Percentiles rank a stretch among this genome's conserved stretches.
Conservation (phyloP, 2,797 vertebrate genomes). For the Silurus aristotelis region DNA sequence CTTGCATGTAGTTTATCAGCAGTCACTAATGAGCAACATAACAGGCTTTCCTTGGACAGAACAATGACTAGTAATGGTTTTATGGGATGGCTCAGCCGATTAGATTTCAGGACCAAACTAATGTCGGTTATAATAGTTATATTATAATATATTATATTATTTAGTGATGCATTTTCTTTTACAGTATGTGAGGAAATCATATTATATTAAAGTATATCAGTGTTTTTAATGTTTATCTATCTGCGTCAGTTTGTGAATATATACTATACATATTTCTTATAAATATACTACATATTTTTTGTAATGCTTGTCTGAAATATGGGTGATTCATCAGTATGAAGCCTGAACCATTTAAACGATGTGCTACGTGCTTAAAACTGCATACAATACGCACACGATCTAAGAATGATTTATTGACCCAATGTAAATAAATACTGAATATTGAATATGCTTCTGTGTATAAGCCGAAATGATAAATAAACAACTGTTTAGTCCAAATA, state of each 20-base stretch:
- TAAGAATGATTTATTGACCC: not conserved
- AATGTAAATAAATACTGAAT: not conserved
- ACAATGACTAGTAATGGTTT: not conserved
- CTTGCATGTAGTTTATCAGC: not conserved
- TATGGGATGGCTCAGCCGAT: not conserved
- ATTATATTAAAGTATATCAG: not conserved
- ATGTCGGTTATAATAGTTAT: not conserved
- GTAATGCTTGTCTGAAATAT: not conserved
- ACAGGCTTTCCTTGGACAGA: not conserved
- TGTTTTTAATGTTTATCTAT: not conserved
- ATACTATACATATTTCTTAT: not conserved
- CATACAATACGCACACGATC: too few species aligned
- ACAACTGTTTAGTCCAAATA: not conserved
- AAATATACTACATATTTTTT: not conserved
- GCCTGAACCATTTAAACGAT: not conserved
- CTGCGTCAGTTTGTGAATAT: slow-evolving; percentile 1
- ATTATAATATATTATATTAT: not conserved
- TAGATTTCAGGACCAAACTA: not conserved
- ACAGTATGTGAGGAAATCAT: not conserved
- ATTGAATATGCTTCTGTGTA: not conserved
- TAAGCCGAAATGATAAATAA: not conserved
- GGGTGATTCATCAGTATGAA: slow-evolving; percentile 28
- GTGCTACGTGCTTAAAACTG: not conserved
- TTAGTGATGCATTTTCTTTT: not conserved
- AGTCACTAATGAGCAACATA: not conserved